Evolutionary conservation across 2,113 vertebrate genomes (phyloP).

Genomic region (Rhea pennata): DNA sequence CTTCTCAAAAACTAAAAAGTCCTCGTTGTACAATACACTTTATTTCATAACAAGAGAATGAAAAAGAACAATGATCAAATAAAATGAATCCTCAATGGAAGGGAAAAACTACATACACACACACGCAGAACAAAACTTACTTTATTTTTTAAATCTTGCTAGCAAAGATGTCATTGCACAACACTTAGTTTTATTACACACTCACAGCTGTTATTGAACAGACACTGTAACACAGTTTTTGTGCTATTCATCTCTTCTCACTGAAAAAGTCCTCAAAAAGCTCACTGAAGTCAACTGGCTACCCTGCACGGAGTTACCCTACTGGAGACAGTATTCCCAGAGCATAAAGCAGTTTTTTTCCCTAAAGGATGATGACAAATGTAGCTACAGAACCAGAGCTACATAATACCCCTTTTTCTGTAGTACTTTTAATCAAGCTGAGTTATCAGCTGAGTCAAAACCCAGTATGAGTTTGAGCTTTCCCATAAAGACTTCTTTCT

Average conservation of each 20-base stretch:
- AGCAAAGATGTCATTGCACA: background rate
- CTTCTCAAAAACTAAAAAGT: background rate
- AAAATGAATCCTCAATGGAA: background rate
- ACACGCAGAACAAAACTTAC: background rate
- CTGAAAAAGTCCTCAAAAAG: background rate
- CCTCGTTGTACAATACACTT: no score
- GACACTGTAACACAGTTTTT: background rate
- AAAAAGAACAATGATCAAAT: background rate
- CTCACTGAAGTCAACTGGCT: background rate
- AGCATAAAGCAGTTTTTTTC: background rate
- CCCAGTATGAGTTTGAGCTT: background rate
- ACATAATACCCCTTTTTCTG: background rate
- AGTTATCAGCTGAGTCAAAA: background rate
- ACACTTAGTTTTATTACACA: accelerated
- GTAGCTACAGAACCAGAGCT: background rate
- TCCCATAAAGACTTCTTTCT: background rate
- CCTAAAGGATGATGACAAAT: background rate
- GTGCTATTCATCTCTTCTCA: background rate
- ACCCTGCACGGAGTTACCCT: background rate
- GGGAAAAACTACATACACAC: background rate
- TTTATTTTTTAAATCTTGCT: background rate
- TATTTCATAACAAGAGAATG: background rate
- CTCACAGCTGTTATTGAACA: background rate
- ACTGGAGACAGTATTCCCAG: background rate
- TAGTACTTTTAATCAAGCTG: accelerated